Base-by-base conservation (phyloP, 2,113 vertebrate species). In the Scomber scombrus region DNA sequence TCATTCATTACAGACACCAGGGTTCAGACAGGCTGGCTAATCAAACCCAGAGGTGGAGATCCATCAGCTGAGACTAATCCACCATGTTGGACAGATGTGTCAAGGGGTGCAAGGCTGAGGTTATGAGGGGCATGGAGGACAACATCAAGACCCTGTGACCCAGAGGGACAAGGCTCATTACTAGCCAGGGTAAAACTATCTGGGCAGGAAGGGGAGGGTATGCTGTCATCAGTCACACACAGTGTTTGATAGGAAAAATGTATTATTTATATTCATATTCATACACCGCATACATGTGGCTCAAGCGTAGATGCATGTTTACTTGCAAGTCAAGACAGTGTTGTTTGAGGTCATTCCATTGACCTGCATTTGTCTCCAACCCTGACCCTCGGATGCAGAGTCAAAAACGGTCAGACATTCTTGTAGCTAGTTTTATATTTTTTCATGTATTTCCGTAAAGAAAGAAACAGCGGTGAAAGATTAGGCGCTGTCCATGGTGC, bases 1-100 rank as follows among this genome's bases (percentile, higher is more conserved):
- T 82, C 85, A 92, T 92, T 91, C 52, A 81, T 89, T 88, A 81
- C 49, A 74, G 56, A 85, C 71, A 82, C 50, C 13, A 57, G 55
- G 60, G 67, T 29, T 45, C 69, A 73, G 89, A 72, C 80, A 84
- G 83, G 52, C 61, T 50, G 75, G 75, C 77, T 88, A 84, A 91
- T 91, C 85, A 90, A 86, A 81, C 46, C 78, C 69, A 73, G 65
- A 79, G 90, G 83, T 67, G 71, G 61, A 31, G 71, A 40, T 19
- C 16, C 18, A 75, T 73, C 80, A 76, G 58, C 23, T n/a, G 23
- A n/a, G 43, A 65, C 75, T 43, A 78, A 80, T 61, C 58, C 58
- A 73, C 75, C 69, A 52, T 11, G 18, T 54, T 65, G 61, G 73
- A 74, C 62, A 56, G 16, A 70, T 23, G 72, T 72, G 71, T 76